These are phyloP conservation scores for Augochlorella aurata DNA, from an alignment of 2,888 invertebrate genomes.

Conservation along the genomic window DNA sequence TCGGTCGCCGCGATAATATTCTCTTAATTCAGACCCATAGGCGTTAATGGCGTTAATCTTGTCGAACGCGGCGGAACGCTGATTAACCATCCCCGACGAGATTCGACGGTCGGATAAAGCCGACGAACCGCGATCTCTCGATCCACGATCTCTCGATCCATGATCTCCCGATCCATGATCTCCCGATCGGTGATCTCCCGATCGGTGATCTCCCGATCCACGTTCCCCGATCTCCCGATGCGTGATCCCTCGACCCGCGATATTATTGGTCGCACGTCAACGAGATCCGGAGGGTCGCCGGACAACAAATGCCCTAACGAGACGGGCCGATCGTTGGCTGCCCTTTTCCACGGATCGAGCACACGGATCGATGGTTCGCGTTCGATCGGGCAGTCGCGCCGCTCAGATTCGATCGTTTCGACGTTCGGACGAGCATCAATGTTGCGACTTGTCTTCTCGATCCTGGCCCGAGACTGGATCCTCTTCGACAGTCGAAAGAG, in stretches of 20 bases:
- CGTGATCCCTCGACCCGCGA: slow-evolving; percentile 13
- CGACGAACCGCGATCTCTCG: slow-evolving; percentile 15
- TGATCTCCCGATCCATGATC: background rate
- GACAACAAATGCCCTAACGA: slow-evolving; percentile 47
- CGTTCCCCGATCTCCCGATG: background rate
- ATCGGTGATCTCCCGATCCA: slow-evolving; percentile 10
- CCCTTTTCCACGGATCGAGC: slow-evolving; percentile 26
- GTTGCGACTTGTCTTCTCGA: background rate
- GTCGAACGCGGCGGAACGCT: slow-evolving; percentile 64
- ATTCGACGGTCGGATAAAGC: slow-evolving; percentile 61
- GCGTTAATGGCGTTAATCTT: slow-evolving; percentile 75
- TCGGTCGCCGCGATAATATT: slow-evolving; percentile 64
- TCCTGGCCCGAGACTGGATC: background rate
- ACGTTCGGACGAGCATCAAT: background rate
- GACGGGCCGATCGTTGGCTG: slow-evolving; percentile 10
- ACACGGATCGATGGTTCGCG: background rate
- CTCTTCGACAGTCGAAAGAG: background rate
- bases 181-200: background rate
- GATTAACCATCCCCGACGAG: slow-evolving; percentile 70
- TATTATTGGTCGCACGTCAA: slow-evolving; percentile 9
- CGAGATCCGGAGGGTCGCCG: background rate
- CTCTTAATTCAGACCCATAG: slow-evolving; percentile 70
- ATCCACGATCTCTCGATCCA: background rate
- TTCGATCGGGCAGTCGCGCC: slow-evolving; percentile 14
- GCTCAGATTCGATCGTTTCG: background rate